These are phyloP conservation scores for Ictalurus punctatus DNA, from an alignment of 2,113 vertebrate genomes.

Conservation along the genomic window DNA sequence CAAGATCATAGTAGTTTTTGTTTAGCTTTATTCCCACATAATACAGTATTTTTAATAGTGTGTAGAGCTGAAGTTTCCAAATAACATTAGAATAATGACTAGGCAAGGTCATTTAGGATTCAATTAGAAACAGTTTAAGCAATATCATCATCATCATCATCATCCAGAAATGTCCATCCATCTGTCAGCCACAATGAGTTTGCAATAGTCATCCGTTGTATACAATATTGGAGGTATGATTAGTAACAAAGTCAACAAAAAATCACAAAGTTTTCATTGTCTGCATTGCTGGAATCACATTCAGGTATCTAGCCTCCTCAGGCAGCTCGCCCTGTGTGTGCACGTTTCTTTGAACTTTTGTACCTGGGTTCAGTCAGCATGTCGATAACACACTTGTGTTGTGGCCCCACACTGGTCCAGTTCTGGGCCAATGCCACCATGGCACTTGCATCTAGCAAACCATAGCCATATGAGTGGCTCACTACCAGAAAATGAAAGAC, in stretches of 20 bases:
- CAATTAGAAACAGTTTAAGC: not conserved
- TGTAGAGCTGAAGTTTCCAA: not conserved
- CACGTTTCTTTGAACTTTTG: conserved; percentile 25
- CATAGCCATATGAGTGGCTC: conserved; percentile 95
- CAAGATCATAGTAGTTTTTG: not conserved
- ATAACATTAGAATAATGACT: not conserved
- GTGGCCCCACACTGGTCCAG: conserved; percentile 86
- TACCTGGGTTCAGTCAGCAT: conserved; percentile 87
- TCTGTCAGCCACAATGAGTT: conserved; percentile 4
- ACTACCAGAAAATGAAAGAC: conserved; percentile 71
- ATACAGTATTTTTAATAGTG: not conserved
- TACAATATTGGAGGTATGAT: not conserved
- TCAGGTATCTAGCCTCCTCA: not conserved
- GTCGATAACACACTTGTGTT: conserved; percentile 86
- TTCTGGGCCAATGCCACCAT: conserved; percentile 92
- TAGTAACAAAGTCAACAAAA: not conserved
- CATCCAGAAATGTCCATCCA: not conserved
- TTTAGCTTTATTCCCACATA: not conserved
- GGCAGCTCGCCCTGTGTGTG: not conserved
- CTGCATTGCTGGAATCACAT: not conserved
- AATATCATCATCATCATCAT: not conserved
- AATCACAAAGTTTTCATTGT: not conserved
- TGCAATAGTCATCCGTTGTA: not conserved
- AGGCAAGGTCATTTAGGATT: not conserved
- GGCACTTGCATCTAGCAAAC: conserved; percentile 87